Conservation (phyloP, 2,888 invertebrate species). For the Ophonus ardosiacus region DNA sequence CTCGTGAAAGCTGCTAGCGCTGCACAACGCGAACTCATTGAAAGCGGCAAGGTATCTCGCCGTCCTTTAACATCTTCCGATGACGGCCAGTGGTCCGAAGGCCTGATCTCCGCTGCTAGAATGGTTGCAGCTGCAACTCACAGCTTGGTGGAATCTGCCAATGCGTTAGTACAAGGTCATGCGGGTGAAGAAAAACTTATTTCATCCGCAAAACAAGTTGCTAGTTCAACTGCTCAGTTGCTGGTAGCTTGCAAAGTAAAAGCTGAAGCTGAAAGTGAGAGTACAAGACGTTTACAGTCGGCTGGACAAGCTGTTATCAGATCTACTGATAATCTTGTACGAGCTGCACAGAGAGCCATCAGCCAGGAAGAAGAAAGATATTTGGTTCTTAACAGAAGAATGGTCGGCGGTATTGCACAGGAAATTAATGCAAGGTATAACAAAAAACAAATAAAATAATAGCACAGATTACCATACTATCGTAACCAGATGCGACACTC, state of each 20-base stretch:
- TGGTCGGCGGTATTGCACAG: constrained; percentile 98
- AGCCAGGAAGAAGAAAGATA: constrained; percentile 94
- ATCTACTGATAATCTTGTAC: constrained; percentile 97
- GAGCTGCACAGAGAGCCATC: constrained; percentile 95
- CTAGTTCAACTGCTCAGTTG: constrained; percentile 97
- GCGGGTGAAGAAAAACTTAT: constrained; percentile 97
- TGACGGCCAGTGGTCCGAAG: constrained; percentile 99
- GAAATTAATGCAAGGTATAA: constrained; percentile 90
- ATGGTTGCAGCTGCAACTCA: constrained; percentile 98
- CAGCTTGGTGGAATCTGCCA: constrained; percentile 97
- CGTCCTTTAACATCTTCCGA: constrained; percentile 91
- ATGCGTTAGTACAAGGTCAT: constrained; percentile 94
- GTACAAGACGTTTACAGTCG: constrained; percentile 92
- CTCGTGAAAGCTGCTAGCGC: constrained; percentile 97
- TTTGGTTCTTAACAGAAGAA: constrained; percentile 91
- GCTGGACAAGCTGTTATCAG: constrained; percentile 98
- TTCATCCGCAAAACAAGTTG: constrained; percentile 97
- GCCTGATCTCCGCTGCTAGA: constrained; percentile 95
- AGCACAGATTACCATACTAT: too few species aligned
- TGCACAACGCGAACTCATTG: constrained; percentile 97
- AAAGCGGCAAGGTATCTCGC: constrained; percentile 91
- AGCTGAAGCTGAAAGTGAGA: constrained; percentile 96
- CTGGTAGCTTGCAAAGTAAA: constrained; percentile 99
- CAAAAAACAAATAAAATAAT: neutral
- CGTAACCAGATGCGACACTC: too few species aligned